Percentiles rank a stretch among this genome's conserved stretches.
Evolutionary conservation across 2,113 vertebrate species (phyloP).

Genomic region (Orycteropus afer): DNA sequence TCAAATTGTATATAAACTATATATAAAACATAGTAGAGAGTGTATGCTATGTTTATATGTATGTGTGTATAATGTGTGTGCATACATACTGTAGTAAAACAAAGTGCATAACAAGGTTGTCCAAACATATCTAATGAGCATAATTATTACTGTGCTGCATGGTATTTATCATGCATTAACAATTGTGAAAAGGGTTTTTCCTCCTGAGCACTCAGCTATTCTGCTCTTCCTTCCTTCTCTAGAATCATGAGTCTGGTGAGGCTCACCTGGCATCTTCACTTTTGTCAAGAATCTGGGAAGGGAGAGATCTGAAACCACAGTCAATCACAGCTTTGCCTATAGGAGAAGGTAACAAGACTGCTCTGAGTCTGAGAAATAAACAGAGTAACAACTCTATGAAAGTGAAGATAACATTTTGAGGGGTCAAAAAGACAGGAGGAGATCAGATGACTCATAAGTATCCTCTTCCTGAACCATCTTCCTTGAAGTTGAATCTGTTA

Average conservation of each 20-base stretch:
- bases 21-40: too few relatives aligned
- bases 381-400: not conserved
- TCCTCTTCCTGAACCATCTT: not conserved
- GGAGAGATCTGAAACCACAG: too few relatives aligned
- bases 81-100: not conserved
- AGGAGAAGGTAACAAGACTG: not conserved
- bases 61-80: too few relatives aligned
- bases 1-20: not conserved
- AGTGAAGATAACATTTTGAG: not conserved
- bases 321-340: not conserved
- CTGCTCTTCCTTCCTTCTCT: not conserved
- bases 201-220: not conserved
- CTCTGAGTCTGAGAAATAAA: not conserved
- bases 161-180: fast-evolving
- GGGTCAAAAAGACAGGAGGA: not conserved
- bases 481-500: not conserved
- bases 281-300: not conserved
- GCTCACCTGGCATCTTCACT: not conserved
- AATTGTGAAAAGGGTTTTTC: not conserved
- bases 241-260: fast-evolving
- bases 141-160: not conserved
- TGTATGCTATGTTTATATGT: not conserved
- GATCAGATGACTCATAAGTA: too few relatives aligned
- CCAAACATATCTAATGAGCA: not conserved
- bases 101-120: not conserved